These are phyloP conservation scores for Drosophila paramelanica DNA, from an alignment of 2,888 invertebrate genomes.

Conservation along the genomic window DNA sequence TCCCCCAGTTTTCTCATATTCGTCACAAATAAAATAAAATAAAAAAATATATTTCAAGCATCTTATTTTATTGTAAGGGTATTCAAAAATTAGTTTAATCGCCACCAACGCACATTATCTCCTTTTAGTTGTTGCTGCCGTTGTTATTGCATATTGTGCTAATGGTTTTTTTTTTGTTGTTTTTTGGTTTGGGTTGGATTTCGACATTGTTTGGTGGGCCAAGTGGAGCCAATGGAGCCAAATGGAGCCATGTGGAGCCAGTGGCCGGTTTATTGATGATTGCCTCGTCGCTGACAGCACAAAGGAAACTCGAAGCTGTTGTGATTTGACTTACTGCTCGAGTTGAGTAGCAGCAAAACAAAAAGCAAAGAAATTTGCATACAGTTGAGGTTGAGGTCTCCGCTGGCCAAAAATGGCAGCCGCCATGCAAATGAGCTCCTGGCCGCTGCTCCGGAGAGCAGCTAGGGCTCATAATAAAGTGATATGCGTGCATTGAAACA, in stretches of 20 bases:
- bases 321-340: constrained; percentile 80
- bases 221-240: constrained; percentile 31
- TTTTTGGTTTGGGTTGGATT: constrained; percentile 50
- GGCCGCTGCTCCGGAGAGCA: constrained; percentile 21
- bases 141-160: constrained; percentile 40
- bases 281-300: constrained; percentile 73
- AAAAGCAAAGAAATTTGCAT: constrained; percentile 65
- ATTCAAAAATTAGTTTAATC: not conserved
- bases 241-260: constrained; percentile 31
- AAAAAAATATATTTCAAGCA: too few relatives aligned
- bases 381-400: constrained; percentile 65
- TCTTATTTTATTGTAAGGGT: not conserved
- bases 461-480: constrained; percentile 70
- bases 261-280: constrained; percentile 71
- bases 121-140: constrained; percentile 36
- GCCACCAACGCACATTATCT: constrained; percentile 3
- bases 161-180: constrained; percentile 26
- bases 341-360: constrained; percentile 64
- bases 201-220: constrained; percentile 69
- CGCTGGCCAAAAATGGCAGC: constrained; percentile 75
- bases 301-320: constrained; percentile 70
- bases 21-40: too few relatives aligned
- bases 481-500: constrained; percentile 79
- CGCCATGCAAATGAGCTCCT: constrained; percentile 71
- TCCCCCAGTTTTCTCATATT: not conserved